Base-by-base conservation (phyloP, 2,888 invertebrate genomes). In the Erpobdella octoculata region DNA sequence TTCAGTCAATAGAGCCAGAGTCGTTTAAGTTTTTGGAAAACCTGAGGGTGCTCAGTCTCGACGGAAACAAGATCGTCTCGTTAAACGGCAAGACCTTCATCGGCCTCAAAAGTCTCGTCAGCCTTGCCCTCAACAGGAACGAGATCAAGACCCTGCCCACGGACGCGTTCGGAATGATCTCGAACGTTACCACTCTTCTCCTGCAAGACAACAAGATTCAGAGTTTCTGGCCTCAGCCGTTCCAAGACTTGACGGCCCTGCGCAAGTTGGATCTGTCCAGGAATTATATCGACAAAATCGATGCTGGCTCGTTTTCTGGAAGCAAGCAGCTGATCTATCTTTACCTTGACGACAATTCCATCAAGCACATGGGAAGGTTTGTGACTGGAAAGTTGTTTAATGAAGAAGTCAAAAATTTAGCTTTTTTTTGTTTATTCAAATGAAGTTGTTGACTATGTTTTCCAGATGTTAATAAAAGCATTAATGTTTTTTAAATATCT, bases 31-130 rank as follows among this genome's bases (percentile, higher is more conserved):
- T 73, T 53, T n/a, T 74, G 31, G 37, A 35, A 46, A 73, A 72
- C 62, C 73, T 76, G 21, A 75, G 75, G 37, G 75, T 76, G n/a
- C 69, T 76, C n/a, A 75, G 73, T 25, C 69, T 76, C 41, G 72
- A 75, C 62, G 64, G 67, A 36, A 76, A 76, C 62, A 67, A 72
- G 18, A 62, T 76, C 61, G 64, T 58, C 21, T 74, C 36, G n/a
- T 53, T 76, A n/a, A 61, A 46, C 38, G 59, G 25, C 18, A 70
- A 69, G 12, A 73, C 74, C 4, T 74, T 76, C 33, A 33, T 48
- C 18, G 74, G 73, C n/a, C 69, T 76, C 8, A 48, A 53, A n/a
- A 72, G 65, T 4, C 72, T 76, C 48, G 53, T 71, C 33, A 66
- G 65, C 35, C 68, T 76, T 38, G 71, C 66, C 8, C 72, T 76